A percentile compares a stretch with the other conserved stretches of the same genome.
Evolutionary conservation across 2,797 vertebrate genomes (phyloP).

Genomic region (Chelon auratus): DNA sequence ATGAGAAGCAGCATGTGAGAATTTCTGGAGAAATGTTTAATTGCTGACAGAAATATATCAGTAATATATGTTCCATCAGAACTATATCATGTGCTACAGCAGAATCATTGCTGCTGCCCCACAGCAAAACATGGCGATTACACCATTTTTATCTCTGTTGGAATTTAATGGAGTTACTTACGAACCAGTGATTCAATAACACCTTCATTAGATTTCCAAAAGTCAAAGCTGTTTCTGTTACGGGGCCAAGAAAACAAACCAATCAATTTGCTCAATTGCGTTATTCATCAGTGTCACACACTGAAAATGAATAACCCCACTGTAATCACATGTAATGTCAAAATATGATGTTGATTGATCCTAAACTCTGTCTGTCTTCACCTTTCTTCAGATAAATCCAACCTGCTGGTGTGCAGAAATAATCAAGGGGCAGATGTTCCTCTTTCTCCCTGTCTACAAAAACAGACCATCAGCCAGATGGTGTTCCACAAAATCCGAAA

Average conservation of each 20-base stretch:
- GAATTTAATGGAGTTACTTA: slow-evolving; percentile 1
- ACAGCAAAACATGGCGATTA: background rate
- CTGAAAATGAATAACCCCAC: background rate
- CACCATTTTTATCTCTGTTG: background rate
- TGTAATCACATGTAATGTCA: background rate
- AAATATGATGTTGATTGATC: background rate
- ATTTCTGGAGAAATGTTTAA: background rate
- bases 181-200: slow-evolving; percentile 13
- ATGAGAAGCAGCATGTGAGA: background rate
- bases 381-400: slow-evolving; percentile 90
- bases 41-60: background rate
- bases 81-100: background rate
- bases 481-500: slow-evolving; percentile 98
- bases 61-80: background rate
- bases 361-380: slow-evolving; percentile 1
- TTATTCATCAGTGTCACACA: background rate
- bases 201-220: background rate
- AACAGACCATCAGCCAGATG: slow-evolving; percentile 96
- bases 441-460: slow-evolving; percentile 88
- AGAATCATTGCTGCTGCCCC: background rate
- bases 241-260: background rate
- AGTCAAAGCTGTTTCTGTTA: background rate
- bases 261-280: background rate
- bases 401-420: slow-evolving; percentile 92
- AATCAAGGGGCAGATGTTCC: slow-evolving; percentile 87